These are phyloP conservation scores for Drosophila neoperkinsi DNA, from an alignment of 2,888 invertebrate genomes.

Conservation along the genomic window DNA sequence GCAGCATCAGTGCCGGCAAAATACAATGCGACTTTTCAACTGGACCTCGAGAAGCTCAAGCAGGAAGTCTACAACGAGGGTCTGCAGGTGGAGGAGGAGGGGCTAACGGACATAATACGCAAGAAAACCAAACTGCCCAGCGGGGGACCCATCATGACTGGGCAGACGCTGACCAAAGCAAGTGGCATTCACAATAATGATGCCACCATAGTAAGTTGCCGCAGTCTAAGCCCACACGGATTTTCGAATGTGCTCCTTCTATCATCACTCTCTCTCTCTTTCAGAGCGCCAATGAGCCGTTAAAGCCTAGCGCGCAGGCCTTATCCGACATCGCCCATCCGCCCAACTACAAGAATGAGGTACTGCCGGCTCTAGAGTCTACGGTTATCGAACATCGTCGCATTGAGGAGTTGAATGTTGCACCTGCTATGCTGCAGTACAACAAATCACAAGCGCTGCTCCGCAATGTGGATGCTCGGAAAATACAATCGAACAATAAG, in stretches of 20 bases:
- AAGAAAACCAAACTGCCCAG: conserved; percentile 89
- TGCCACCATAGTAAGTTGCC: conserved; percentile 74
- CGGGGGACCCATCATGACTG: conserved; percentile 80
- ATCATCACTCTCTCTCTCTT: neutral
- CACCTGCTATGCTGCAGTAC: conserved; percentile 24
- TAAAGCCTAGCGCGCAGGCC: conserved; percentile 71
- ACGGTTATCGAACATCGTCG: conserved; percentile 38
- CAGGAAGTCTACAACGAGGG: conserved; percentile 93
- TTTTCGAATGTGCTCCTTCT: conserved; percentile 15
- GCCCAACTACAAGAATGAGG: conserved; percentile 82
- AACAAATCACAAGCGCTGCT: conserved; percentile 79
- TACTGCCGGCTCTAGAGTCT: conserved; percentile 65
- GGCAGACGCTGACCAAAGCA: conserved; percentile 82
- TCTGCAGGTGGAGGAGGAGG: conserved; percentile 93
- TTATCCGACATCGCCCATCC: conserved; percentile 73
- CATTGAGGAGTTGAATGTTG: conserved; percentile 7
- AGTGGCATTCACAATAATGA: conserved; percentile 75
- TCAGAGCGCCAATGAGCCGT: conserved; percentile 82
- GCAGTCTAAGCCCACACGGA: conserved; percentile 2
- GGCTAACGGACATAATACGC: conserved; percentile 90
- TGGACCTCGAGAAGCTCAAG: conserved; percentile 92
- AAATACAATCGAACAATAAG: conserved; percentile 85
- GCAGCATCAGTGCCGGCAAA: conserved; percentile 47
- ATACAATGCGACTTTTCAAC: conserved; percentile 89
- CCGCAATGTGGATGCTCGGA: conserved; percentile 83